A percentile compares a stretch with the other conserved stretches of the same genome.
Conservation (phyloP, 2,797 vertebrate genomes). For the Esox masquinongy region DNA sequence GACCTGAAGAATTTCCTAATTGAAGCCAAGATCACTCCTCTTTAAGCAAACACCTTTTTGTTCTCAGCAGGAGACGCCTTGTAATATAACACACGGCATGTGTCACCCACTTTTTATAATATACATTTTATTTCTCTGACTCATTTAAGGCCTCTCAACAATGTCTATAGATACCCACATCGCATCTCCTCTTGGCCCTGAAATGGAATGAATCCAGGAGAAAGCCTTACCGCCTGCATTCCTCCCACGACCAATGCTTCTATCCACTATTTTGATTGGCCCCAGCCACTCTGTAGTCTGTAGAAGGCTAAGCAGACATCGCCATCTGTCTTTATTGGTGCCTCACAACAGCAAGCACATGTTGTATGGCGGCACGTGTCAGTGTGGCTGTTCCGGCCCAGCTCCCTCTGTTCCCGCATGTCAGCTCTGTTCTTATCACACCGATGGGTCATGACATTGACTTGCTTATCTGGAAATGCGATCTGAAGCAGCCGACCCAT, state of each 20-base stretch:
- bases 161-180: background rate
- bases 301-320: background rate
- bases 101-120: background rate
- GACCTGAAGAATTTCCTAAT: background rate
- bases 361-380: background rate
- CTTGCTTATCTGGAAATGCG: constrained; percentile 22
- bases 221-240: background rate
- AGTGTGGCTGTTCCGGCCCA: background rate
- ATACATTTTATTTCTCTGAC: no score
- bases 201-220: background rate
- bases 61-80: background rate
- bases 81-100: background rate
- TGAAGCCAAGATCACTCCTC: background rate
- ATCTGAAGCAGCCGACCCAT: constrained; percentile 47
- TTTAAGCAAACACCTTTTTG: background rate
- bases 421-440: constrained; percentile 1
- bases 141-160: background rate
- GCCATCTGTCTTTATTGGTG: background rate
- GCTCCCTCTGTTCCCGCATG: background rate
- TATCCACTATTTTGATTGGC: background rate
- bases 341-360: background rate
- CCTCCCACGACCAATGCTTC: background rate
- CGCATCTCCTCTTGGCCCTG: background rate
- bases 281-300: background rate
- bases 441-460: background rate